Evolutionary conservation across 2,888 invertebrate species (phyloP).

Genomic region (Gibbula magus): DNA sequence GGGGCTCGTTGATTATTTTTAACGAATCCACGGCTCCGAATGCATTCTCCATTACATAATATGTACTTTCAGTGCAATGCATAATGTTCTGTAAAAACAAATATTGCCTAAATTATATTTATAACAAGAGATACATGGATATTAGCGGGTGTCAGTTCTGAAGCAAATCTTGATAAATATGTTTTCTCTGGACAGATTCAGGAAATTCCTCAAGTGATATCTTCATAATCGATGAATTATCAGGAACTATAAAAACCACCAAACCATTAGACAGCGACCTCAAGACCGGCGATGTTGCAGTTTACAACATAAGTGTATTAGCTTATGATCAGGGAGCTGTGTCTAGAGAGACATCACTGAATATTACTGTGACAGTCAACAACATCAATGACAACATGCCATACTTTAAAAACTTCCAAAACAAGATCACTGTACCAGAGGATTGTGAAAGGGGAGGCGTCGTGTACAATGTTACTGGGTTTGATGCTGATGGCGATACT

Average conservation of each 20-base stretch:
- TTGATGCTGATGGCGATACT: not conserved
- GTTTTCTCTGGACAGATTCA: not conserved
- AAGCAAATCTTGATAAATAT: too few species aligned
- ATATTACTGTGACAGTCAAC: not conserved
- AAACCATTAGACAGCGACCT: not conserved
- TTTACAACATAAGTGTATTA: not conserved
- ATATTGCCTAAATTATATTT: too few species aligned
- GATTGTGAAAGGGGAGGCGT: not conserved
- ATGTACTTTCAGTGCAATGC: too few species aligned
- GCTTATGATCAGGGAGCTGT: not conserved
- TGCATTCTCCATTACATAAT: too few species aligned
- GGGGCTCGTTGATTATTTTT: too few species aligned
- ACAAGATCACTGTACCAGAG: not conserved
- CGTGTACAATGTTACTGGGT: not conserved
- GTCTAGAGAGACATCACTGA: not conserved
- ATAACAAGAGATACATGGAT: too few species aligned
- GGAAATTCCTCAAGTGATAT: not conserved
- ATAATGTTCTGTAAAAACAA: too few species aligned
- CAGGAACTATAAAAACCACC: not conserved
- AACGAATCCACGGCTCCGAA: too few species aligned
- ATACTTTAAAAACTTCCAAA: not conserved
- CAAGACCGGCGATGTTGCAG: not conserved
- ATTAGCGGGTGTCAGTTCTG: too few species aligned
- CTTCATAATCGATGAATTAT: not conserved
- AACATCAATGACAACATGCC: conserved; percentile 7